Conservation (phyloP, 2,888 invertebrate genomes). For the Idaea aversata region DNA sequence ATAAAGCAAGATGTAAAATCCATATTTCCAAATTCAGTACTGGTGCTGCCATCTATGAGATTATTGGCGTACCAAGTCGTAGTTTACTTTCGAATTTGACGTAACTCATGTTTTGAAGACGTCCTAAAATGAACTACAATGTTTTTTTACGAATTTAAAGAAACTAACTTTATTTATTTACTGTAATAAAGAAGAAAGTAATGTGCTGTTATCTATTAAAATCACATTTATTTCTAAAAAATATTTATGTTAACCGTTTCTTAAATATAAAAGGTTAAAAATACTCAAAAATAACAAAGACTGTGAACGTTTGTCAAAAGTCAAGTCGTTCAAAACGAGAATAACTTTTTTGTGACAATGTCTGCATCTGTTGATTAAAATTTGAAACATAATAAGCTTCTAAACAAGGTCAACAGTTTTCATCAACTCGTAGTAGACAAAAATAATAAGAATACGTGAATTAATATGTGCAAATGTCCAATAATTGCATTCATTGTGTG, state of each 20-base stretch:
- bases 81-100: conserved; percentile 34
- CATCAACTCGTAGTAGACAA: conserved; percentile 72
- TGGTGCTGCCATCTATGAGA: conserved; percentile 60
- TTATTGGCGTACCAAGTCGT: conserved; percentile 17
- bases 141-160: not conserved
- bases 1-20: conserved; percentile 43
- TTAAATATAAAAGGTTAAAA: not conserved
- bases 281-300: conserved; percentile 6
- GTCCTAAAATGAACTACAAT: conserved; percentile 31
- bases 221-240: not conserved
- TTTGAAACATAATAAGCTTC: conserved; percentile 80
- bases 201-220: not conserved
- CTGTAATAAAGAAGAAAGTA: not conserved
- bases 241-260: not conserved
- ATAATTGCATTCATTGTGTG: conserved; percentile 54
- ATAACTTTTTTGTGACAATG: conserved; percentile 77
- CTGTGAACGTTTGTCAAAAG: conserved; percentile 43
- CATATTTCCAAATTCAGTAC: conserved; percentile 26
- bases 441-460: conserved; percentile 73
- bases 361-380: conserved; percentile 81
- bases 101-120: conserved; percentile 49
- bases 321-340: conserved; percentile 49
- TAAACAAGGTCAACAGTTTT: conserved; percentile 82
- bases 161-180: not conserved
- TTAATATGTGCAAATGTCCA: conserved; percentile 60